phyloP scores from a whole-genome alignment of 1,140 invertebrate species.

The Apis mellifera region Amel_HAv3.1 CM009933.2:5271001-5271500 shows the following conservation, averaged over 20 bases:
- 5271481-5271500: conserved; percentile 7
- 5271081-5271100: background rate
- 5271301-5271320: background rate
- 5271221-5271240: background rate
- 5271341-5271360: background rate
- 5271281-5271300: background rate
- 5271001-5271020: conserved; percentile 26
- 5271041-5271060: conserved; percentile 46
- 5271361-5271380: background rate
- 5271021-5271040: conserved; percentile 51
- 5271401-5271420: background rate
- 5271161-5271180: background rate
- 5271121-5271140: conserved; percentile 28
- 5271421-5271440: no score
- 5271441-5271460: background rate
- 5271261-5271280: no score
- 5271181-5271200: no score
- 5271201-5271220: background rate
- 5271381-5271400: background rate
- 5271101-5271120: background rate
- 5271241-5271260: background rate
- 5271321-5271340: background rate
- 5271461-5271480: background rate
- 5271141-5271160: conserved; percentile 37
- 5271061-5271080: conserved; percentile 28